Conservation (phyloP, 1,140 invertebrate genomes). For the Drosophila obscura region DNA sequence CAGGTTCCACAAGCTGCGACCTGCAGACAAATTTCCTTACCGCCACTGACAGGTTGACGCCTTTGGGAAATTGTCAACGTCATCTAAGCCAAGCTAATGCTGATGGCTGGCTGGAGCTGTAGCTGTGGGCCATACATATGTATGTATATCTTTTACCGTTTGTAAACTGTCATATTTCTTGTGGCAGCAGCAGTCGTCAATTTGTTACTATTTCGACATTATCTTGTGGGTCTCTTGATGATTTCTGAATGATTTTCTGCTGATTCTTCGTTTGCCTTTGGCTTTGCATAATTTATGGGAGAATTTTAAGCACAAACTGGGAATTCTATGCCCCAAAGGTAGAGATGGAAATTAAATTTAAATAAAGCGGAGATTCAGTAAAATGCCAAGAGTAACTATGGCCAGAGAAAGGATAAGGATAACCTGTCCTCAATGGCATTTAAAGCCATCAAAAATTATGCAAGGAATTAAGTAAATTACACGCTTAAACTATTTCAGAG, state of each 20-base stretch:
- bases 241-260: conserved; percentile 49
- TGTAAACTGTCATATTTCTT: conserved; percentile 66
- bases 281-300: conserved; percentile 50
- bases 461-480: conserved; percentile 17
- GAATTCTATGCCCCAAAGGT: conserved; percentile 19
- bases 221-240: conserved; percentile 52
- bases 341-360: conserved; percentile 1
- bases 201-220: conserved; percentile 75
- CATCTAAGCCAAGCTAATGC: conserved; percentile 56
- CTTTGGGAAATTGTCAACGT: conserved; percentile 63
- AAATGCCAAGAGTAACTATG: background rate
- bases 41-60: conserved; percentile 49
- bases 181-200: conserved; percentile 42
- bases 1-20: background rate
- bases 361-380: background rate
- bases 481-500: conserved; percentile 22
- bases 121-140: conserved; percentile 35
- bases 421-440: background rate
- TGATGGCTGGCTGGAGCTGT: conserved; percentile 16
- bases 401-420: too few relatives aligned
- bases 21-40: conserved; percentile 35
- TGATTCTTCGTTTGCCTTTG: conserved; percentile 13
- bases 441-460: conserved; percentile 23
- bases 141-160: conserved; percentile 60
- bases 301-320: conserved; percentile 24